A percentile compares a stretch with the other conserved stretches of the same genome.
Evolutionary conservation across 30 jellyfish, hydroid and myxozoan genomes (phyloP).

Genomic region (Turritopsis dohrnii): DNA sequence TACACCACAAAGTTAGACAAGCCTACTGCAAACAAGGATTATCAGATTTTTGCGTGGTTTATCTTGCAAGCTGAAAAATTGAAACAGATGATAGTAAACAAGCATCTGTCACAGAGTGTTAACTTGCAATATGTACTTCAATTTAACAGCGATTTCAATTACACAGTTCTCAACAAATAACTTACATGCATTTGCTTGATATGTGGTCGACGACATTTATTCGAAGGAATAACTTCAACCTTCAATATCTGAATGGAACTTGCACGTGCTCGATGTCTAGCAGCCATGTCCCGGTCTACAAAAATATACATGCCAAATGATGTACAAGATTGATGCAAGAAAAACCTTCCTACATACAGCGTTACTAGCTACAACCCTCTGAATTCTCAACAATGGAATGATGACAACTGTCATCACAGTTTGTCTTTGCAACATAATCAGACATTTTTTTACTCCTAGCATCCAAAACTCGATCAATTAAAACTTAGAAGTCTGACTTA

Average conservation of each 20-base stretch:
- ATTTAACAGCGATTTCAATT: background rate
- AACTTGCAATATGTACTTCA: constrained; percentile 20
- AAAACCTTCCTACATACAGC: no score
- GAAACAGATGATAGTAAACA: constrained; percentile 17
- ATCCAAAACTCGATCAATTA: no score
- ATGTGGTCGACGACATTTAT: constrained; percentile 69
- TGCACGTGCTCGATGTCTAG: constrained; percentile 98
- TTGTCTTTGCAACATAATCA: no score
- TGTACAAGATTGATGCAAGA: no score
- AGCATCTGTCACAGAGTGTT: constrained; percentile 36
- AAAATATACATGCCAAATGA: no score
- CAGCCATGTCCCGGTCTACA: constrained; percentile 97
- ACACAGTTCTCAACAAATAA: background rate
- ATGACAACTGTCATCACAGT: no score
- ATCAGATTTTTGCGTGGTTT: background rate
- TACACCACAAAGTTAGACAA: background rate
- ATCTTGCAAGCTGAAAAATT: constrained; percentile 34
- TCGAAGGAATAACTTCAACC: constrained; percentile 86
- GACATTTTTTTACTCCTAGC: no score
- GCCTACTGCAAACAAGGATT: background rate
- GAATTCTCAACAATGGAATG: no score
- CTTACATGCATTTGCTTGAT: constrained; percentile 94
- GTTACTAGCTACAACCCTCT: no score
- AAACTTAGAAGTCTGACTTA: no score
- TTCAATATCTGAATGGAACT: constrained; percentile 83